Percentiles rank a stretch among this genome's conserved stretches.
phyloP scores from a whole-genome alignment of 2,113 vertebrate species.

The Ursus arctos region DNA sequence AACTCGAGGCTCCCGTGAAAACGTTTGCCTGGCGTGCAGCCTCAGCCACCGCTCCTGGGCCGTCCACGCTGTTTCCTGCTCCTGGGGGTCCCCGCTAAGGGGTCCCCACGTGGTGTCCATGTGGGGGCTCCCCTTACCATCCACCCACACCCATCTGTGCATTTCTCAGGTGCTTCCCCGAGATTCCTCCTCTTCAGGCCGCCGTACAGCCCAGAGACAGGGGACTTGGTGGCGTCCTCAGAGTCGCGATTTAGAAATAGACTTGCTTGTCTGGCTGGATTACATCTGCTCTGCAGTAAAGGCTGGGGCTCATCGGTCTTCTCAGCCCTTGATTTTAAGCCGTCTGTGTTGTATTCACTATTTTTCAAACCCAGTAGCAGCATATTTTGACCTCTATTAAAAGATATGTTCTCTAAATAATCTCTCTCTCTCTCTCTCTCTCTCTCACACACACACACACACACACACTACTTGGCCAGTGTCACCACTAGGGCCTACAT shows the following conservation, averaged over 20 bases:
- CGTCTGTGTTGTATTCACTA: not conserved
- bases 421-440: not conserved
- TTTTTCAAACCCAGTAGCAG: slow-evolving; percentile 14
- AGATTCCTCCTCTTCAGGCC: not conserved
- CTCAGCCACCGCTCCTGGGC: not conserved
- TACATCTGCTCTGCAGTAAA: not conserved
- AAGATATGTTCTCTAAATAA: not conserved
- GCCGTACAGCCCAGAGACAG: not conserved
- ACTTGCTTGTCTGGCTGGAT: not conserved
- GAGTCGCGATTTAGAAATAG: not conserved
- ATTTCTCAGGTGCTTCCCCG: not conserved
- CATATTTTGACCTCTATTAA: not conserved
- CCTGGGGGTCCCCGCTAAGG: not conserved
- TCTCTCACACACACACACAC: not conserved
- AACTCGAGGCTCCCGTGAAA: not conserved
- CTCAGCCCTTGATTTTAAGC: not conserved
- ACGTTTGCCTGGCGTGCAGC: not conserved
- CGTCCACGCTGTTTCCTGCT: not conserved
- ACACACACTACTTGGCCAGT: not conserved
- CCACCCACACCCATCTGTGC: not conserved
- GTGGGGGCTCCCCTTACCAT: not conserved
- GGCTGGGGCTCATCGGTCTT: not conserved
- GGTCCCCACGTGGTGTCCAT: too few species aligned
- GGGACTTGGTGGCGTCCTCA: not conserved
- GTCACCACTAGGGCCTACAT: not conserved